Evolutionary conservation across 2,113 vertebrate species (phyloP), one percentile per base, ranked within the genome.

Genomic region (Panthera uncia): DNA sequence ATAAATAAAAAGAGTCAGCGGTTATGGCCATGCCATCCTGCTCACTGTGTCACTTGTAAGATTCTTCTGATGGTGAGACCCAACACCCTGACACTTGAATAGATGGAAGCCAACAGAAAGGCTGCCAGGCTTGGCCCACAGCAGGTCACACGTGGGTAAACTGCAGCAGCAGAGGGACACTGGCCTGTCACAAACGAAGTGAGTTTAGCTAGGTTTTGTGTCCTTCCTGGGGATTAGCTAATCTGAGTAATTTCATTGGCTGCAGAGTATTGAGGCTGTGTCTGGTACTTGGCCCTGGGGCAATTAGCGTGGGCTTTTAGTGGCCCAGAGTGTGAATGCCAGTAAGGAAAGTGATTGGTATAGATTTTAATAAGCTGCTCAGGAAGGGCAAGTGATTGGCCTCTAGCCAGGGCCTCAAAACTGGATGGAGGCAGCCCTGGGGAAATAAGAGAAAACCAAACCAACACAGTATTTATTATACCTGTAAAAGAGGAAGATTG

Each of bases 91-190:
- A 25, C 18, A 71, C 18, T 45, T 18, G 36, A 5, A 36, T 23
- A 74, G 33, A 31, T 36, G 31, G 80, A 74, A 83, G 55, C 31
- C 41, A 71, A 48, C 1, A 38, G 52, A 90, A n/a, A n/a, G 18
- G 45, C 9, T 2, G 57, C 29, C 15, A 13, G 33, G 48, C 4
- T 45, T 7, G 18, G 15, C 15, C 33, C 25, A 3, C 14, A 31
- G 31, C 8, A 31, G 5, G 0, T 14, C 25, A 57, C 55, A 38
- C 14, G 1, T 3, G 8, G 4, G 1, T 7, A 21, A 50, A 12
- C 48, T 5, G 2, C 9, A 69, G 25, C 76, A 15, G 12, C 19
- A 10, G 25, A n/a, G 18, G 21, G 3, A 38, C 27, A 19, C 16
- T n/a, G 68, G 5, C 18, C 12, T 19, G 4, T n/a, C 89, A 16